Conservation (phyloP, 2,797 vertebrate species). For the Peromyscus aztecus region DNA sequence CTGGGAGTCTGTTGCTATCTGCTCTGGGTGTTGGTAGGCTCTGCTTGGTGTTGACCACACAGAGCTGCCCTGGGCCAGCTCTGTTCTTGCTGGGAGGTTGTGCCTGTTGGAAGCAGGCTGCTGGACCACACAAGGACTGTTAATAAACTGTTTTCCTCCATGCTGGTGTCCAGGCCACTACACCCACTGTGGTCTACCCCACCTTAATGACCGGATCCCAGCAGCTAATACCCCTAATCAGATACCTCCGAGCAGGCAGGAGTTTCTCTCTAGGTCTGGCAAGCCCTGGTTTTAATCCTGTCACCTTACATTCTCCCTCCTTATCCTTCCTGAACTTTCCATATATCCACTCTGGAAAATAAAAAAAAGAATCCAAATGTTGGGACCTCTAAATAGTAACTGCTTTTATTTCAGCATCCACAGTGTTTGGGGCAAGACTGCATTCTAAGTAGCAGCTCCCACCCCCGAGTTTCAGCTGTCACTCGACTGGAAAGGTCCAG, state of each 20-base stretch:
- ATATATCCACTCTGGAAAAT: background rate
- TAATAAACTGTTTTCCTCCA: slow-evolving; percentile 78
- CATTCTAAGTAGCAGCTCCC: background rate
- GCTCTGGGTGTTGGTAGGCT: slow-evolving; percentile 57
- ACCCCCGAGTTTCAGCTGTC: background rate
- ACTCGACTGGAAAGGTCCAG: background rate
- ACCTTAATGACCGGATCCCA: slow-evolving; percentile 75
- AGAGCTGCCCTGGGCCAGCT: slow-evolving; percentile 34
- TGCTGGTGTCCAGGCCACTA: slow-evolving; percentile 50
- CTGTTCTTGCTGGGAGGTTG: slow-evolving; percentile 77
- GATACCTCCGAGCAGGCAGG: slow-evolving; percentile 26
- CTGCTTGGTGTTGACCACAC: slow-evolving; percentile 46
- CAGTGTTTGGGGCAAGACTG: background rate
- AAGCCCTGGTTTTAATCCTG: slow-evolving; percentile 40
- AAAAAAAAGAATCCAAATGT: background rate
- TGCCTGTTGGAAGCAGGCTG: slow-evolving; percentile 62
- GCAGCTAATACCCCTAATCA: slow-evolving; percentile 64
- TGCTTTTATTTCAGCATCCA: slow-evolving; percentile 49
- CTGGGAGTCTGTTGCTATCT: slow-evolving; percentile 58
- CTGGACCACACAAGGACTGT: slow-evolving; percentile 80
- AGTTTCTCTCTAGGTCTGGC: slow-evolving; percentile 27
- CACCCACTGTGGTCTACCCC: slow-evolving; percentile 68
- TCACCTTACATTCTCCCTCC: background rate
- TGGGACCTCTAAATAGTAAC: background rate
- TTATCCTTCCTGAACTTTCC: slow-evolving; percentile 28